These are phyloP conservation scores for Drosophila melanosoma DNA, from an alignment of 2,888 invertebrate species.

Conservation along the genomic window DNA sequence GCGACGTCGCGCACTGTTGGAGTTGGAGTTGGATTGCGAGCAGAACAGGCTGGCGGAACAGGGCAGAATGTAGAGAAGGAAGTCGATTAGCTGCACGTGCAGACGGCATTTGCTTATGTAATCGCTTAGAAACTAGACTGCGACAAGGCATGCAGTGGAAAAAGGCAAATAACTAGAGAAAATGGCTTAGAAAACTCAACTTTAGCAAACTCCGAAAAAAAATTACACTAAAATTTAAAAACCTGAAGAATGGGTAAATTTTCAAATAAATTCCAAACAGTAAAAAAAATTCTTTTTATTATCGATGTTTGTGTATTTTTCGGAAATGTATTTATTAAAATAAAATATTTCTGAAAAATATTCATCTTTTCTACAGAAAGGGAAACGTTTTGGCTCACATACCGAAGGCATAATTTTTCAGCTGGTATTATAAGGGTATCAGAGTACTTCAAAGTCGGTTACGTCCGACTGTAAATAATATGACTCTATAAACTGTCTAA, in stretches of 20 bases:
- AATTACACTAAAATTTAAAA: neutral
- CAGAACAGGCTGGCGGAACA: neutral
- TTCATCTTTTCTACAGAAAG: neutral
- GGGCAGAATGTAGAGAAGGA: neutral
- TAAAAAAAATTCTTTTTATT: neutral
- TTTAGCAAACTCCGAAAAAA: neutral
- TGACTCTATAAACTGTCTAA: too few relatives aligned
- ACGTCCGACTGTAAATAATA: neutral
- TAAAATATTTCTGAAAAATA: neutral
- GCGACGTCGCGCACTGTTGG: slow-evolving; percentile 49
- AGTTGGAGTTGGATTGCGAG: neutral
- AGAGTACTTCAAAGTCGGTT: neutral
- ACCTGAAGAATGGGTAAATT: neutral
- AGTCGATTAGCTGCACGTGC: slow-evolving; percentile 55
- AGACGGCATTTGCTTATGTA: slow-evolving; percentile 60
- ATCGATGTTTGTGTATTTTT: neutral
- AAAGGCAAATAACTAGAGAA: neutral
- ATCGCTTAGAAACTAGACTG: slow-evolving; percentile 48
- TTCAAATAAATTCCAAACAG: neutral
- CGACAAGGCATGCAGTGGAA: slow-evolving; percentile 3
- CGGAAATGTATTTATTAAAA: neutral
- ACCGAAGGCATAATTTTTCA: neutral
- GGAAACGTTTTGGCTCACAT: neutral
- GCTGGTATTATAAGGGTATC: neutral
- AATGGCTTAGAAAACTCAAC: slow-evolving; percentile 1